A percentile compares a stretch with the other conserved stretches of the same genome.
These are phyloP conservation scores for Cygnus buccinator DNA, from an alignment of 2,113 vertebrate species.

Conservation along the genomic window DNA sequence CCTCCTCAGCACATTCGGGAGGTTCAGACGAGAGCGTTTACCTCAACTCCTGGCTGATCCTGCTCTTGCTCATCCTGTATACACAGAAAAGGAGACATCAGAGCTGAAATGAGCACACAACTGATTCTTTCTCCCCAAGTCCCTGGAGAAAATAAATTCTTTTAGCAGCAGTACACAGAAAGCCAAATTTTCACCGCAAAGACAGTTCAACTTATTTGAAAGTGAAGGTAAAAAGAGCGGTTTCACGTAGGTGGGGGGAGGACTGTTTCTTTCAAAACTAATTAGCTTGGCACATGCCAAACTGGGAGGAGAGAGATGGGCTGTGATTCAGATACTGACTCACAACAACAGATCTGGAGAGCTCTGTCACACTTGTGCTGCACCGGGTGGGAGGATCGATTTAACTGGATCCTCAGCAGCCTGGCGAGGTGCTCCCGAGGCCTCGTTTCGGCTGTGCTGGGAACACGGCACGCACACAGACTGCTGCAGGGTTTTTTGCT, in stretches of 20 bases:
- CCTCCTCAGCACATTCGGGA: fast-evolving
- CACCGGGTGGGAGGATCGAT: neutral
- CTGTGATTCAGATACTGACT: neutral
- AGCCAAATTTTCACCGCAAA: neutral
- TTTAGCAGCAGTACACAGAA: neutral
- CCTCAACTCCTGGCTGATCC: slow-evolving; percentile 90
- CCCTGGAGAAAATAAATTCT: neutral
- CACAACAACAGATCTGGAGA: neutral
- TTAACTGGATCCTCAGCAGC: neutral
- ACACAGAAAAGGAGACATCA: slow-evolving; percentile 2
- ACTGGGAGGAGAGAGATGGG: neutral
- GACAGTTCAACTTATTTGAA: neutral
- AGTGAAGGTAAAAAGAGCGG: neutral
- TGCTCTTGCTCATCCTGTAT: slow-evolving; percentile 88
- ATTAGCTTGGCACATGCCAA: neutral
- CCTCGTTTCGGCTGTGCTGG: neutral
- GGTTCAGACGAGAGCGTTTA: slow-evolving; percentile 16
- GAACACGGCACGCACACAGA: fast-evolving
- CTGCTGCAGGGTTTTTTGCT: neutral
- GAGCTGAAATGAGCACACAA: neutral
- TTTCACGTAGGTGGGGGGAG: neutral
- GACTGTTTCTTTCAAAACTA: neutral
- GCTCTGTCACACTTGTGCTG: fast-evolving
- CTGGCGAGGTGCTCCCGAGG: fast-evolving
- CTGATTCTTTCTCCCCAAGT: neutral